phyloP scores from a whole-genome alignment of 2,113 vertebrate species.

The Mormoops blainvillei region DNA sequence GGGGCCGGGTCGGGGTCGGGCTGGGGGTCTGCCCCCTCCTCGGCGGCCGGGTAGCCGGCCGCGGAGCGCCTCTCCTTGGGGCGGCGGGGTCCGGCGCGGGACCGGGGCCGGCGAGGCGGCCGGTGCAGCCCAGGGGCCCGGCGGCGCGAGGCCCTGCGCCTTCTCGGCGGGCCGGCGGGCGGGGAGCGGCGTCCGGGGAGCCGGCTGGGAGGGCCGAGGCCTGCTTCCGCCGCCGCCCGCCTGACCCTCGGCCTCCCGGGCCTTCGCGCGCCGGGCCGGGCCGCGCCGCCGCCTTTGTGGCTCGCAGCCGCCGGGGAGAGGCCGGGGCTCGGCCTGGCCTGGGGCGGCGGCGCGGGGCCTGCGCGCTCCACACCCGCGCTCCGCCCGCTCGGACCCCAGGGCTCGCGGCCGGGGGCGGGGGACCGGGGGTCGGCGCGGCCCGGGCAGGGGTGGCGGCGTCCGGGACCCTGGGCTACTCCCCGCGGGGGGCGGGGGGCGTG shows the following conservation, averaged over 20 bases:
- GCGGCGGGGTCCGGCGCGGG: constrained; percentile 35
- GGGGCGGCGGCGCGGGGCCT: constrained; percentile 51
- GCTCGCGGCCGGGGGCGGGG: background rate
- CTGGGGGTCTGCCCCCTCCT: background rate
- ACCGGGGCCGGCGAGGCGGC: constrained; percentile 38
- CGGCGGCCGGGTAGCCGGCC: background rate
- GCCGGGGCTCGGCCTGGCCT: constrained; percentile 43
- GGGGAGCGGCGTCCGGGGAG: constrained; percentile 16
- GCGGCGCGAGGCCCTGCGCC: background rate
- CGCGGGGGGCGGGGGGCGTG: too few relatives aligned
- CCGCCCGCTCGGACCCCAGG: background rate
- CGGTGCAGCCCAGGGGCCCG: constrained; percentile 53
- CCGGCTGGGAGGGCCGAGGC: constrained; percentile 1
- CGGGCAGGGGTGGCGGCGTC: background rate
- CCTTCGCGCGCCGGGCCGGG: constrained; percentile 33
- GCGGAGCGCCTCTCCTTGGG: background rate
- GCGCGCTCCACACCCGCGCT: background rate
- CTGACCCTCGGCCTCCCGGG: constrained; percentile 33
- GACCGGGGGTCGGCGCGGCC: background rate
- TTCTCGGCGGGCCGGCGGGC: background rate
- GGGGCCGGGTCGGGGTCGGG: constrained; percentile 35
- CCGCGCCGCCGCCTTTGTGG: constrained; percentile 42
- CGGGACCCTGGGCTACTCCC: rapidly evolving
- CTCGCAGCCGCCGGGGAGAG: background rate
- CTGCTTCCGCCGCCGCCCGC: constrained; percentile 37